These are phyloP conservation scores for Himalopsyche japonica DNA, from an alignment of 2,888 invertebrate species.

Conservation along the genomic window DNA sequence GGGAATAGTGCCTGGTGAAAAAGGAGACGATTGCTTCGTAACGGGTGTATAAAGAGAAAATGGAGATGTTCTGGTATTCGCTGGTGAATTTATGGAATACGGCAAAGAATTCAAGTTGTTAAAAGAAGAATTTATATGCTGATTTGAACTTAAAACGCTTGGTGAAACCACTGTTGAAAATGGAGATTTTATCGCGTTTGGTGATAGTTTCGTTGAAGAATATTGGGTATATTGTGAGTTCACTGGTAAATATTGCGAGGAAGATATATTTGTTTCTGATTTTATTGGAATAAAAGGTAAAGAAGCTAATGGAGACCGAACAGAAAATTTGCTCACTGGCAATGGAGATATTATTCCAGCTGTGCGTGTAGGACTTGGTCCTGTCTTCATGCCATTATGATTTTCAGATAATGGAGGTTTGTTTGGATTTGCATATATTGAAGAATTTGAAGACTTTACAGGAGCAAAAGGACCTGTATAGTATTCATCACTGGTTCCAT, in stretches of 20 bases:
- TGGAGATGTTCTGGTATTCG: not conserved
- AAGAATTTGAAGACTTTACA: not conserved
- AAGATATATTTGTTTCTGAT: not conserved
- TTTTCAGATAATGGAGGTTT: not conserved
- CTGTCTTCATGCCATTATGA: not conserved
- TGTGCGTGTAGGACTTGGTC: not conserved
- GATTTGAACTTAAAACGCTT: not conserved
- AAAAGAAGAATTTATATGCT: not conserved
- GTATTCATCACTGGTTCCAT: not conserved
- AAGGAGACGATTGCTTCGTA: not conserved
- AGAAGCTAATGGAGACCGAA: conserved; percentile 16
- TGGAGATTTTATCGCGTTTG: conserved; percentile 1
- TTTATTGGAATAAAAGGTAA: conserved; percentile 11
- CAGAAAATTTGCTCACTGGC: not conserved
- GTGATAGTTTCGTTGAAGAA: not conserved
- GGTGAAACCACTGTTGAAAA: not conserved
- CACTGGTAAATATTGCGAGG: not conserved
- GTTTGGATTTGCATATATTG: not conserved
- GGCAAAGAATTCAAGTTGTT: not conserved
- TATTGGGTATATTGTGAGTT: not conserved
- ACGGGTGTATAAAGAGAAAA: not conserved
- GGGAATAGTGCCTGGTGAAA: not conserved
- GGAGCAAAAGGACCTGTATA: not conserved
- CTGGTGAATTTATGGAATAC: not conserved
- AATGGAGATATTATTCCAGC: not conserved